phyloP scores from a whole-genome alignment of 2,888 invertebrate genomes.

The Erebia palarica region DNA sequence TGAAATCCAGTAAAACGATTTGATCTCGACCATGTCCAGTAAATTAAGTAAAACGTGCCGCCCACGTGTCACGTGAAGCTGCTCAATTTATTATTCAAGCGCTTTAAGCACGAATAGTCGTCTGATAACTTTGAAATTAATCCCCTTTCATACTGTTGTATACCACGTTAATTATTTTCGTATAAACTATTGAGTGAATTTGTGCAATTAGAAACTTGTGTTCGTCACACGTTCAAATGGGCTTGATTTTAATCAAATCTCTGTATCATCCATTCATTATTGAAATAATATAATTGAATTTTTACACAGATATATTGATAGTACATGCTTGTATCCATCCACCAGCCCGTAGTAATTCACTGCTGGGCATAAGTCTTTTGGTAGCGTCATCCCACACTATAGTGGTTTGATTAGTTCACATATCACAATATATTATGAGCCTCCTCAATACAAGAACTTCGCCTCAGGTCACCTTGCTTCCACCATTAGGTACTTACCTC shows the following conservation, averaged over 20 bases:
- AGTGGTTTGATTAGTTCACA: not conserved
- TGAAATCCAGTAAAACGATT: not conserved
- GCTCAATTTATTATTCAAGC: constrained; percentile 58
- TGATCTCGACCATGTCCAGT: not conserved
- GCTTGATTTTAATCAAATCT: constrained; percentile 25
- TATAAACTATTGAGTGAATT: constrained; percentile 26
- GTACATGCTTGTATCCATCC: too few species aligned
- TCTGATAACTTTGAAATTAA: constrained; percentile 28
- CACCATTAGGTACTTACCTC: too few species aligned
- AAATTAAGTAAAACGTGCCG: constrained; percentile 16
- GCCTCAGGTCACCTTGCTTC: too few species aligned
- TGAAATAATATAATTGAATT: too few species aligned
- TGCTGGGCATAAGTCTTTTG: not conserved
- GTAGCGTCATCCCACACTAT: too few species aligned
- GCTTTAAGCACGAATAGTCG: constrained; percentile 44
- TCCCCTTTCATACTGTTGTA: constrained; percentile 35
- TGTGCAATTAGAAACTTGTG: constrained; percentile 39
- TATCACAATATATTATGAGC: too few species aligned
- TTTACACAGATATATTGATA: too few species aligned
- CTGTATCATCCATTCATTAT: too few species aligned
- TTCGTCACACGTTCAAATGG: constrained; percentile 28
- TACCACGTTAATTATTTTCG: constrained; percentile 30
- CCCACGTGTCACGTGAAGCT: constrained; percentile 12
- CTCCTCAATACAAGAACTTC: too few species aligned
- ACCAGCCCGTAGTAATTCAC: too few species aligned